phyloP scores from a whole-genome alignment of 2,797 vertebrate species.

The Cyprinella venusta region DNA sequence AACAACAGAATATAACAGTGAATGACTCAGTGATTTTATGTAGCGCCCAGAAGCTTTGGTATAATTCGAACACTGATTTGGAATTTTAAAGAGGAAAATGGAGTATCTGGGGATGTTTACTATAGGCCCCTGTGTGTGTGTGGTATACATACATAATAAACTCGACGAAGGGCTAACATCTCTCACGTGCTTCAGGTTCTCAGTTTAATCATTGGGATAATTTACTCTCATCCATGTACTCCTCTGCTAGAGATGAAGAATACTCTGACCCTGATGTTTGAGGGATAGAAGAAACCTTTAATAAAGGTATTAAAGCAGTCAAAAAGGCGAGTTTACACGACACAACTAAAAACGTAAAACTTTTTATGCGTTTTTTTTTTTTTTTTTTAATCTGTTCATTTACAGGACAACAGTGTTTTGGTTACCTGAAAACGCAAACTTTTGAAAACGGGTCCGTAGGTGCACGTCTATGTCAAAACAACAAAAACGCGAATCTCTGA shows the following conservation, averaged over 20 bases:
- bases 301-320: not conserved
- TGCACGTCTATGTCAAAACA: no score
- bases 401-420: no score
- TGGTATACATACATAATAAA: conserved; percentile 56
- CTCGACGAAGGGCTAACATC: conserved; percentile 55
- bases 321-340: not conserved
- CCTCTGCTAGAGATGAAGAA: conserved; percentile 70
- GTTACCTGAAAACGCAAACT: no score
- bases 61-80: not conserved
- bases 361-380: no score
- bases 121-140: conserved; percentile 47
- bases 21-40: conserved; percentile 8
- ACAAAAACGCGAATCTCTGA: no score
- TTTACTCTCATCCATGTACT: conserved; percentile 34
- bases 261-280: conserved; percentile 57
- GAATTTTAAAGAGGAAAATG: conserved; percentile 13
- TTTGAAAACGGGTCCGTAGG: no score
- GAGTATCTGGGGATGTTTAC: conserved; percentile 16
- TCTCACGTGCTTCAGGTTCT: conserved; percentile 40
- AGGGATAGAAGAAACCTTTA: conserved; percentile 42
- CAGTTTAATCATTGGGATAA: conserved; percentile 47
- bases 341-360: no score
- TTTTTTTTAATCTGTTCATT: no score
- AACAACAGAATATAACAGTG: not conserved
- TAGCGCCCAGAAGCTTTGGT: conserved; percentile 5